Evolutionary conservation across 2,113 vertebrate genomes (phyloP).

Genomic region (Arizona elegans): DNA sequence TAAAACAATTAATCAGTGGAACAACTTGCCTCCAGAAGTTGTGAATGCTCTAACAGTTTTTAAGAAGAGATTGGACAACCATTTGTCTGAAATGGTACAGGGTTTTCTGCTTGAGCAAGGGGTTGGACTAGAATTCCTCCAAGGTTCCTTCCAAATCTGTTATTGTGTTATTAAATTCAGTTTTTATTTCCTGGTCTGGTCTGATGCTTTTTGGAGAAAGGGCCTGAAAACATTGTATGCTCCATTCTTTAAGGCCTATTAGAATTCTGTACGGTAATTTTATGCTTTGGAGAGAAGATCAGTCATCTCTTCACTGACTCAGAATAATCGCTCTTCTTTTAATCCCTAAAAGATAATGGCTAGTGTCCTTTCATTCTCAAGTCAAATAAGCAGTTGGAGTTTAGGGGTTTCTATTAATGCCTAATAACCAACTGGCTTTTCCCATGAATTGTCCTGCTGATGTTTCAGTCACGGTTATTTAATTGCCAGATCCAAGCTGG

Average conservation of each 20-base stretch:
- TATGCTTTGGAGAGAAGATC: background rate
- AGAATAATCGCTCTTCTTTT: background rate
- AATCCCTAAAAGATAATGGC: background rate
- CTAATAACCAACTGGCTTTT: background rate
- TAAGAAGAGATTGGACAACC: background rate
- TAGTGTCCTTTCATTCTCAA: background rate
- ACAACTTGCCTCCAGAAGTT: background rate
- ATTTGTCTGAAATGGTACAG: background rate
- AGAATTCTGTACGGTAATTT: background rate
- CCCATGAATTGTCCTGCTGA: background rate
- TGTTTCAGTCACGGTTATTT: background rate
- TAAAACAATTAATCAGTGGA: no score
- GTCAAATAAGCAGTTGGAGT: background rate
- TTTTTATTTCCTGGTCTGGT: background rate
- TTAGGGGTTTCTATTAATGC: background rate
- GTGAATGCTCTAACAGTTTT: background rate
- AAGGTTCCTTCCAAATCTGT: background rate
- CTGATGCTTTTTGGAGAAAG: background rate
- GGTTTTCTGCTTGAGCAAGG: background rate
- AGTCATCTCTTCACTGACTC: background rate
- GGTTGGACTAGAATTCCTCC: background rate
- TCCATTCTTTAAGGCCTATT: background rate
- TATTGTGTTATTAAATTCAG: background rate
- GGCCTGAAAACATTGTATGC: background rate
- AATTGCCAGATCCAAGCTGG: background rate